Percentiles rank a stretch among this genome's conserved stretches.
phyloP scores from a whole-genome alignment of 53 echinoderm and acorn worm genomes.

The Holothuria leucospilota region DNA sequence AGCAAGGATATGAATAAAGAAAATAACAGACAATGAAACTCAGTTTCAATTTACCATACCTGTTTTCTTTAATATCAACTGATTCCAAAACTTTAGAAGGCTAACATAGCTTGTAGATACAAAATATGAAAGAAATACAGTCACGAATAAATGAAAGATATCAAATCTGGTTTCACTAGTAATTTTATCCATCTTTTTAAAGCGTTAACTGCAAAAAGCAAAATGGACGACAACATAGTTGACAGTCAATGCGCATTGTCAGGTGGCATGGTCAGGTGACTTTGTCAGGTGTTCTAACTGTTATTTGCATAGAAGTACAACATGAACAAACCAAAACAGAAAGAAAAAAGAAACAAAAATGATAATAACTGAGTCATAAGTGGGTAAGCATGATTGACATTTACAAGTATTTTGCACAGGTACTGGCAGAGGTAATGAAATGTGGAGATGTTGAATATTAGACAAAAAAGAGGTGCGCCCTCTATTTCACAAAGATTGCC shows the following conservation, averaged over 20 bases:
- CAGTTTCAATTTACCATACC: background rate
- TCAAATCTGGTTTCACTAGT: constrained; percentile 26
- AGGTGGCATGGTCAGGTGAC: too few species aligned
- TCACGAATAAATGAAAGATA: constrained; percentile 45
- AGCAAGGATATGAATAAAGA: too few species aligned
- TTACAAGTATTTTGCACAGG: too few species aligned
- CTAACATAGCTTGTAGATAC: constrained; percentile 34
- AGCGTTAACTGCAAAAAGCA: too few species aligned
- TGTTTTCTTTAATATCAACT: constrained; percentile 34
- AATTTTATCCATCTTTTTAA: constrained; percentile 11
- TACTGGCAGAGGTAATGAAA: too few species aligned
- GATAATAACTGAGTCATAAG: background rate
- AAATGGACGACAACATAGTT: too few species aligned
- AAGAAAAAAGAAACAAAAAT: background rate
- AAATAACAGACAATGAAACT: too few species aligned
- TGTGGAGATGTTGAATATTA: too few species aligned
- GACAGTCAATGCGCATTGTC: too few species aligned
- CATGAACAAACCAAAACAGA: constrained; percentile 20
- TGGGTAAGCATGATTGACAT: background rate
- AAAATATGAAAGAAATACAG: constrained; percentile 24
- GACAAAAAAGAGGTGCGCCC: too few species aligned
- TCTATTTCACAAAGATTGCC: too few species aligned
- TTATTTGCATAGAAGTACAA: constrained; percentile 40
- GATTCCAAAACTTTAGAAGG: constrained; percentile 1
- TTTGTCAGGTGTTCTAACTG: too few species aligned